Base-by-base conservation (phyloP, 2,888 invertebrate species). In the Drosophila merina region DNA sequence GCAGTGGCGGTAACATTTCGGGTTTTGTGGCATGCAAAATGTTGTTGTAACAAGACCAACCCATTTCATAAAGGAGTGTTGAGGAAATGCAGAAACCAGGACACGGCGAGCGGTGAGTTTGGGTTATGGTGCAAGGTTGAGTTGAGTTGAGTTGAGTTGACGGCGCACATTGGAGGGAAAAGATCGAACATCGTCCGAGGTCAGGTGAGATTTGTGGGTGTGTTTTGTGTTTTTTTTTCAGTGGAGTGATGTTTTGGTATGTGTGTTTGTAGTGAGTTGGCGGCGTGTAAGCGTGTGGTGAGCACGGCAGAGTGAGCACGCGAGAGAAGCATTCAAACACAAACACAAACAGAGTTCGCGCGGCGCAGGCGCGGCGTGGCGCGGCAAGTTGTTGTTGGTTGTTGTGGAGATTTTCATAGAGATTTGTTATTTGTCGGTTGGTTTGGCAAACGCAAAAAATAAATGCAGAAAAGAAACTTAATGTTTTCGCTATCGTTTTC, bases 381-480 rank as follows among this genome's bases (percentile, higher is more conserved):
- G 68, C 44, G 75, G 75, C 71, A 26, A 48, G 55, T 71, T 79
- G 75, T 75, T 70, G 77, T 70, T 40, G 72, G 74, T 72, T 50
- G 51, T 74, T 52, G 75, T 80, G 71, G 75, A 72, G 73, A 74
- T 56, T 50, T 50, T 48, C 60, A 62, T 64, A 47, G 31, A 70
- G 38, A 60, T 68, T 66, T 55, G 58, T 50, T 45, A 38, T 66
- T 70, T 52, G 57, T 55, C 71, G 62, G 71, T 77, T 75, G 55
- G 56, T 68, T 81, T 79, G 54, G 67, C 57, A 67, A 83, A 86
- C 64, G 69, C 79, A 88, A 88, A 86, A 83, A 87, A 63, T 87
- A 88, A 88, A 83, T 87, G 87, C 85, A 88, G 68, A 88, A 82
- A 88, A 84, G 70, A 88, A 87, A 87, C 82, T 86, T 86, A 67